phyloP scores from a whole-genome alignment of 2,113 vertebrate genomes.

The Crotophaga sulcirostris region DNA sequence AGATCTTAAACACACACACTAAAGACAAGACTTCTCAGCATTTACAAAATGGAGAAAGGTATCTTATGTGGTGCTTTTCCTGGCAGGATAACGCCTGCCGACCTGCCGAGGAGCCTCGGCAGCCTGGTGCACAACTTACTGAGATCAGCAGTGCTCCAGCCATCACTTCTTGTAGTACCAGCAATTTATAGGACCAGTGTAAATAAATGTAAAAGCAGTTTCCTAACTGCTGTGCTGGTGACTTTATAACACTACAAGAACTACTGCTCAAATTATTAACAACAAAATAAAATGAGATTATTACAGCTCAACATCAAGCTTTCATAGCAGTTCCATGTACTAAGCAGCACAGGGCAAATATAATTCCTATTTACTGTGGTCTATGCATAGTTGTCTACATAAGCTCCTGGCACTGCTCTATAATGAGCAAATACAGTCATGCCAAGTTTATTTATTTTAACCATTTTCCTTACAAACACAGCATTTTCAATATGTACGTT shows the following conservation, averaged over 20 bases:
- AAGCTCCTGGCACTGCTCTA: not conserved
- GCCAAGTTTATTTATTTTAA: not conserved
- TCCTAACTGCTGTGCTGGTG: not conserved
- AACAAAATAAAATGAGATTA: not conserved
- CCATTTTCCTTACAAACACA: rapidly evolving
- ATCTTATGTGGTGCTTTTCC: not conserved
- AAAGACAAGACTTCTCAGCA: not conserved
- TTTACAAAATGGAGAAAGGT: not conserved
- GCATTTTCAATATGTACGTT: not conserved
- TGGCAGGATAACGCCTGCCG: rapidly evolving
- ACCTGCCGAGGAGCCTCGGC: not conserved
- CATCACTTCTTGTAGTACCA: not conserved
- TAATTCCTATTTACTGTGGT: not conserved
- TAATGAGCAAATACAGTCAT: not conserved
- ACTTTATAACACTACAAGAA: not conserved
- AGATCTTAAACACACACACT: not conserved
- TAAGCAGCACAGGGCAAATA: not conserved
- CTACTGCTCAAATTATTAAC: not conserved
- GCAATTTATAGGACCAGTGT: not conserved
- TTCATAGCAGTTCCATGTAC: not conserved
- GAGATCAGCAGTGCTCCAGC: not conserved
- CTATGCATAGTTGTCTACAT: not conserved
- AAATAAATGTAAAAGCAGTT: not conserved
- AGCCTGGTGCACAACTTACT: not conserved
- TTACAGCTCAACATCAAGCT: not conserved